Conservation (phyloP, 2,113 vertebrate species). For the Osmerus mordax region DNA sequence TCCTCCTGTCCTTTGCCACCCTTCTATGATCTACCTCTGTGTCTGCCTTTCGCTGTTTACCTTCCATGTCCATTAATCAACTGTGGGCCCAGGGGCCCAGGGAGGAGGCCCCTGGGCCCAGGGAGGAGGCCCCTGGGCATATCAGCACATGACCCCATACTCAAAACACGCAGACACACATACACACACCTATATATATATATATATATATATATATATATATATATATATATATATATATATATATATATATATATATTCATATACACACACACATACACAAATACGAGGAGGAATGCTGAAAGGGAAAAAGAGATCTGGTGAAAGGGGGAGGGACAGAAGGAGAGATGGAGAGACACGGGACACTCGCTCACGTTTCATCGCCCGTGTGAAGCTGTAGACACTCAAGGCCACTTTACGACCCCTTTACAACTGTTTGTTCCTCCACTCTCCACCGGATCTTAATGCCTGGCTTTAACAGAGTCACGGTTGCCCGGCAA, state of each 20-base stretch:
- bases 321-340: not conserved
- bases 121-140: not conserved
- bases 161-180: constrained; percentile 11
- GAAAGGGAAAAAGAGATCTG: not conserved
- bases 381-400: constrained; percentile 5
- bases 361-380: not conserved
- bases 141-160: constrained; percentile 14
- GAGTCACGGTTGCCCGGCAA: constrained; percentile 50
- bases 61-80: constrained; percentile 35
- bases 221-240: not conserved
- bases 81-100: not conserved
- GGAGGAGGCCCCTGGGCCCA: not conserved
- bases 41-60: constrained; percentile 13
- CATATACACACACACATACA: not conserved
- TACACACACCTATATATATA: not conserved
- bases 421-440: constrained; percentile 29
- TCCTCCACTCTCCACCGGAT: constrained; percentile 18
- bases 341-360: not conserved
- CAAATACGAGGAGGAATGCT: not conserved
- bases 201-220: not conserved
- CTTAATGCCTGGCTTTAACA: constrained; percentile 26
- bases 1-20: constrained; percentile 27
- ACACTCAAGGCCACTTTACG: constrained; percentile 26
- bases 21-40: constrained; percentile 4
- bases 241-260: not conserved